phyloP scores from a whole-genome alignment of 1,140 invertebrate species.

The Akabosia matsudoensis region DNA sequence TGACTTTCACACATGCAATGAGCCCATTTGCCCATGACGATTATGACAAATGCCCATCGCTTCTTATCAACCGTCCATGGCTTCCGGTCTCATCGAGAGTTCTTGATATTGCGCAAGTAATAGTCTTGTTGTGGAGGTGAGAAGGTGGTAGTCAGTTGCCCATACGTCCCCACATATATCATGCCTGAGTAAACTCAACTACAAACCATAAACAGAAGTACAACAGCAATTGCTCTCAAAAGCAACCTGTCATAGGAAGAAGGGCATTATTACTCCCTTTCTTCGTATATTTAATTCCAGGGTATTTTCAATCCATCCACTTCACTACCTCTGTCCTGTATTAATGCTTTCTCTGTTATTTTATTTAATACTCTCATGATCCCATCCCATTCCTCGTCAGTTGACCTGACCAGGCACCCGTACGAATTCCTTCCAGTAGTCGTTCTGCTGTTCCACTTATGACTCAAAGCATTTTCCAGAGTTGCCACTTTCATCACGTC shows the following conservation, averaged over 20 bases:
- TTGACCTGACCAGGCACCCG: not conserved
- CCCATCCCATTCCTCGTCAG: not conserved
- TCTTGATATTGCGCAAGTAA: conserved; percentile 11
- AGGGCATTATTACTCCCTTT: conserved; percentile 18
- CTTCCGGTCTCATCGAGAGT: conserved; percentile 39
- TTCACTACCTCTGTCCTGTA: conserved; percentile 8
- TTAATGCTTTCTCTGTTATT: conserved; percentile 10
- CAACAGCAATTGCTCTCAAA: not conserved
- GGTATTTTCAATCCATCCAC: conserved; percentile 28
- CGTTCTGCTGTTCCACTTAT: conserved; percentile 10
- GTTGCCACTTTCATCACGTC: not conserved
- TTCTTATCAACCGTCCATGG: conserved; percentile 40
- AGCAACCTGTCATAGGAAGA: conserved; percentile 17
- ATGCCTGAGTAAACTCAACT: not conserved
- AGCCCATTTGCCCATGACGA: conserved; percentile 40
- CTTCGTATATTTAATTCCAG: conserved; percentile 2
- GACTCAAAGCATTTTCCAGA: no score
- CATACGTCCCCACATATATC: not conserved
- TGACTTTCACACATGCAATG: conserved; percentile 40
- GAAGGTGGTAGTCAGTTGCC: not conserved
- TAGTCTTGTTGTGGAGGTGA: not conserved
- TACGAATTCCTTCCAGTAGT: not conserved
- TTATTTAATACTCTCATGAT: conserved; percentile 5
- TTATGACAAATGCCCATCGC: conserved; percentile 42
- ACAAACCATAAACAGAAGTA: not conserved